Evolutionary conservation across 1,140 invertebrate genomes (phyloP).

Genomic region (Formica selysi): DNA sequence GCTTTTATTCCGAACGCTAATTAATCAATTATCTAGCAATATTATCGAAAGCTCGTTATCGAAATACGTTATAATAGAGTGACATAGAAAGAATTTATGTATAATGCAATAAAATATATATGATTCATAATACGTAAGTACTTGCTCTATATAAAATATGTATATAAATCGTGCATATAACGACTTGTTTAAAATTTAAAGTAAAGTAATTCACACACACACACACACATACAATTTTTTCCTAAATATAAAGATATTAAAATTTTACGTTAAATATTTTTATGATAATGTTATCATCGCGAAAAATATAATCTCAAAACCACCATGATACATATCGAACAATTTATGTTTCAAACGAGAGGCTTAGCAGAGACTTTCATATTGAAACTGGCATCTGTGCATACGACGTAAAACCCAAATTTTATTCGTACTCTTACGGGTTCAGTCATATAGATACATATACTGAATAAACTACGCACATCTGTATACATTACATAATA

Average conservation of each 20-base stretch:
- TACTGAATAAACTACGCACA: conserved; percentile 48
- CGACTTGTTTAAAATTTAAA: not conserved
- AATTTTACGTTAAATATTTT: conserved; percentile 15
- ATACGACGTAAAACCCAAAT: conserved; percentile 55
- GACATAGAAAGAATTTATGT: not conserved
- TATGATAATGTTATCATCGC: not conserved
- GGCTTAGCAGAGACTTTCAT: conserved; percentile 32
- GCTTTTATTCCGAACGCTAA: conserved; percentile 18
- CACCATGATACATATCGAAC: not conserved
- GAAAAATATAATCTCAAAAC: not conserved
- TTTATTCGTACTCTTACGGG: conserved; percentile 35
- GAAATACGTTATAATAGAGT: conserved; percentile 11
- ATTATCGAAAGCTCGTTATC: conserved; percentile 13
- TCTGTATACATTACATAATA: conserved; percentile 35
- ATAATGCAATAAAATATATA: not conserved
- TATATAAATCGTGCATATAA: conserved; percentile 2
- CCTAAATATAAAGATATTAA: not conserved
- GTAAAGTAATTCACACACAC: not conserved
- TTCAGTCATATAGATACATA: conserved; percentile 34
- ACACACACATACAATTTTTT: not conserved
- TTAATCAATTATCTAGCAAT: conserved; percentile 26
- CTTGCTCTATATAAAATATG: not conserved
- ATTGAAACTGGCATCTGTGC: conserved; percentile 55
- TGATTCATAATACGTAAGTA: no score
- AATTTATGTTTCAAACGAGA: conserved; percentile 41